Percentiles rank a stretch among this genome's conserved stretches.
Evolutionary conservation across 2,888 invertebrate genomes (phyloP).

Genomic region (Tipula lateralis): DNA sequence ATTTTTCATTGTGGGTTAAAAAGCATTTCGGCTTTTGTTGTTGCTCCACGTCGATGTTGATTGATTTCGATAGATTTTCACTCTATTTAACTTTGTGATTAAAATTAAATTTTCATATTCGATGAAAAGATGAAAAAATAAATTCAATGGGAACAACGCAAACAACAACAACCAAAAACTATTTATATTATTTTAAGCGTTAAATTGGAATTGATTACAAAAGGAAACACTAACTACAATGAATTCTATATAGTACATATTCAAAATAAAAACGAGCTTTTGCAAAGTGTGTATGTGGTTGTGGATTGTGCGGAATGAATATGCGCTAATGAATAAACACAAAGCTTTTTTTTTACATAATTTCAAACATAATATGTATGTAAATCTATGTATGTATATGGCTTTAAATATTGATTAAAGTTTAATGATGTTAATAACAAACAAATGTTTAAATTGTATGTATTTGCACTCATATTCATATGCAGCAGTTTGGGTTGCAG

Average conservation of each 20-base stretch:
- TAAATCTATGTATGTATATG: not conserved
- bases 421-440: not conserved
- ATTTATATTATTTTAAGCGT: conserved; percentile 19
- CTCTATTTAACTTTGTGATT: not conserved
- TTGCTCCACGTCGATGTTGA: too few species aligned
- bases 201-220: conserved; percentile 19
- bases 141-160: not conserved
- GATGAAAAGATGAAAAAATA: not conserved
- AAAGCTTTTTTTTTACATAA: not conserved
- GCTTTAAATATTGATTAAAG: not conserved
- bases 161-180: not conserved
- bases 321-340: not conserved
- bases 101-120: not conserved
- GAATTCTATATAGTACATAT: not conserved
- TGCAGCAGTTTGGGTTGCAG: not conserved
- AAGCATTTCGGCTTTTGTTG: too few species aligned
- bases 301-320: not conserved
- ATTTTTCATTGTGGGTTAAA: not conserved
- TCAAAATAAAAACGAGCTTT: not conserved
- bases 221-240: conserved; percentile 8
- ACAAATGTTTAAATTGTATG: too few species aligned
- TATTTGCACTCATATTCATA: too few species aligned
- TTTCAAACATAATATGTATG: not conserved
- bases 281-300: not conserved
- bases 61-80: conserved; percentile 1